These are phyloP conservation scores for Corythaeola cristata DNA, from an alignment of 2,113 vertebrate genomes.

Conservation along the genomic window DNA sequence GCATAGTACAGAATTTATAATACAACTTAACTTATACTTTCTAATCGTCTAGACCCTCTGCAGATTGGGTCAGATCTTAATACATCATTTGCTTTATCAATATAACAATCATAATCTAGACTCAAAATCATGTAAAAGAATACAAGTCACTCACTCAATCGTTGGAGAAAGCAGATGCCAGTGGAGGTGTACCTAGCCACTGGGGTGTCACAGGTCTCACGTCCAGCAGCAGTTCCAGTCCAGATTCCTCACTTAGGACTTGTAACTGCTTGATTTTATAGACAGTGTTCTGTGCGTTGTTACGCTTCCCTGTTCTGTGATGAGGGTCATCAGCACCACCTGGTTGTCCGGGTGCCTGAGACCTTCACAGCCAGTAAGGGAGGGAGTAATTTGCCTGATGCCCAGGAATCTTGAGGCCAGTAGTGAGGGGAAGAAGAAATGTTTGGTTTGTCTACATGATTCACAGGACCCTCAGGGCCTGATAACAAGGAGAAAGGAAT, in stretches of 20 bases:
- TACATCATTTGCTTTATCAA: not conserved
- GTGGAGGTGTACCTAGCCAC: not conserved
- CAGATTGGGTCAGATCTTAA: not conserved
- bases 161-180: not conserved
- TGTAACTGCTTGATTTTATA: not conserved
- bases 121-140: not conserved
- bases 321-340: not conserved
- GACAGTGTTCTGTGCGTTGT: not conserved
- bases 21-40: not conserved
- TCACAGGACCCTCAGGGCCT: not conserved
- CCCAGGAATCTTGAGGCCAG: not conserved
- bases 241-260: not conserved
- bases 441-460: not conserved
- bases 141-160: accelerated
- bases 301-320: not conserved
- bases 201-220: accelerated
- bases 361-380: not conserved
- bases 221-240: not conserved
- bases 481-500: not conserved
- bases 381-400: not conserved
- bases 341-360: not conserved
- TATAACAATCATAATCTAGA: not conserved
- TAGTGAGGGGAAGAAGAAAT: not conserved
- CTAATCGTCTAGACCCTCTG: not conserved
- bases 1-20: not conserved